Percentiles rank a stretch among this genome's conserved stretches.
Evolutionary conservation across 2,888 invertebrate genomes (phyloP).

Genomic region (Rhamnusium bicolor): DNA sequence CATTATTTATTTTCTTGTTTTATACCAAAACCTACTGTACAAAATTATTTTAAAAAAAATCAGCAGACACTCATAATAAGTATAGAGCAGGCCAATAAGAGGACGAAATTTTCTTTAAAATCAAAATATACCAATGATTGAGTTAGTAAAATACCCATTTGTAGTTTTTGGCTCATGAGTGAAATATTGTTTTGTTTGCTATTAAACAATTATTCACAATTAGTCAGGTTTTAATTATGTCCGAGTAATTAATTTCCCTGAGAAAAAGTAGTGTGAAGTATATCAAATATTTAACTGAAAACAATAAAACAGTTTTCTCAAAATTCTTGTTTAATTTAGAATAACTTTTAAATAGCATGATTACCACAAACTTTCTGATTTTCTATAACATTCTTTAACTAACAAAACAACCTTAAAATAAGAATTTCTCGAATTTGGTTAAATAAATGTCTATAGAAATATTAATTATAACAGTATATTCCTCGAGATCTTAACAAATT

Average conservation of each 20-base stretch:
- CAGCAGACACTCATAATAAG: background rate
- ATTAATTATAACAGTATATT: too few relatives aligned
- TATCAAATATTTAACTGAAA: background rate
- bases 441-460: too few relatives aligned
- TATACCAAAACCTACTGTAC: conserved; percentile 4
- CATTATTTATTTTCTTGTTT: conserved; percentile 12
- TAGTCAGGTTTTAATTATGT: conserved; percentile 43
- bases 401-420: too few relatives aligned
- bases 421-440: too few relatives aligned
- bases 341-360: background rate
- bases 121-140: background rate
- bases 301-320: conserved; percentile 5
- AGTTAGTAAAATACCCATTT: background rate
- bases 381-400: too few relatives aligned
- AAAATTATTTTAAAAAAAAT: background rate
- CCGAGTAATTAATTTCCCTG: conserved; percentile 44
- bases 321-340: conserved; percentile 19
- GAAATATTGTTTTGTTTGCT: conserved; percentile 27
- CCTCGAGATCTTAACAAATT: too few relatives aligned
- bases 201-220: conserved; percentile 27
- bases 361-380: background rate
- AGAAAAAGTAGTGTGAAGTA: conserved; percentile 23
- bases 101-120: too few relatives aligned
- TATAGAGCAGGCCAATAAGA: background rate
- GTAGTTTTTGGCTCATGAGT: background rate